phyloP scores from a whole-genome alignment of 2,888 invertebrate species.

The Xylota sylvarum region DNA sequence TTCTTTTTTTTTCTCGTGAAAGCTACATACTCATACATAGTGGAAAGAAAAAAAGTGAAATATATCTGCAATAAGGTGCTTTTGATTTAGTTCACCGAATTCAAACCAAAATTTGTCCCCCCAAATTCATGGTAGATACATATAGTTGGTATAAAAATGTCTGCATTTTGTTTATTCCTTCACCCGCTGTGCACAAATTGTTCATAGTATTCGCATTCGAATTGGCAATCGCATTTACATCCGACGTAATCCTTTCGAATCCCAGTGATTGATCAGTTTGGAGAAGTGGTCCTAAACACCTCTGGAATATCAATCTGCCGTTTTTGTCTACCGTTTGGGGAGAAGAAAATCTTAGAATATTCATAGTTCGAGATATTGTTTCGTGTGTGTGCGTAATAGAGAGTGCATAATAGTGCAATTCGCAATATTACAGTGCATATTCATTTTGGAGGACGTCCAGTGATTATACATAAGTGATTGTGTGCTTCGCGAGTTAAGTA shows the following conservation, averaged over 20 bases:
- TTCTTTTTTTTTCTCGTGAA: no score
- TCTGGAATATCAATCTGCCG: slow-evolving; percentile 49
- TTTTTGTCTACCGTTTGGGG: slow-evolving; percentile 21
- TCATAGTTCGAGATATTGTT: slow-evolving; percentile 27
- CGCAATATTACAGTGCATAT: slow-evolving; percentile 26
- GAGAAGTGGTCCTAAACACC: slow-evolving; percentile 34
- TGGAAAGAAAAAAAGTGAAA: slow-evolving; percentile 41
- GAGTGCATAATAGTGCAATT: slow-evolving; percentile 26
- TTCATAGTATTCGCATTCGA: slow-evolving; percentile 13
- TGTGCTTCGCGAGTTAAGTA: slow-evolving; percentile 23
- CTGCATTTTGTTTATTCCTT: slow-evolving; percentile 6
- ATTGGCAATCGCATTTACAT: not conserved
- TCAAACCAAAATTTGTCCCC: not conserved
- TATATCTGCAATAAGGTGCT: slow-evolving; percentile 1
- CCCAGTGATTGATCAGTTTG: slow-evolving; percentile 42
- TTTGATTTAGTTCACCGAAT: not conserved
- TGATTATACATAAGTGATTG: slow-evolving; percentile 13
- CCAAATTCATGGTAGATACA: not conserved
- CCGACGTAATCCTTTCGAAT: slow-evolving; percentile 28
- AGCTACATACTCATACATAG: not conserved
- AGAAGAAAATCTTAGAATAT: slow-evolving; percentile 16
- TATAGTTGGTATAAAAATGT: slow-evolving; percentile 18
- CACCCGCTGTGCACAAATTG: slow-evolving; percentile 37
- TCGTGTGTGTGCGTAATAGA: slow-evolving; percentile 2
- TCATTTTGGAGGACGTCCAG: slow-evolving; percentile 51